Conservation (phyloP, 2,888 invertebrate species). For the Tipula helvola region DNA sequence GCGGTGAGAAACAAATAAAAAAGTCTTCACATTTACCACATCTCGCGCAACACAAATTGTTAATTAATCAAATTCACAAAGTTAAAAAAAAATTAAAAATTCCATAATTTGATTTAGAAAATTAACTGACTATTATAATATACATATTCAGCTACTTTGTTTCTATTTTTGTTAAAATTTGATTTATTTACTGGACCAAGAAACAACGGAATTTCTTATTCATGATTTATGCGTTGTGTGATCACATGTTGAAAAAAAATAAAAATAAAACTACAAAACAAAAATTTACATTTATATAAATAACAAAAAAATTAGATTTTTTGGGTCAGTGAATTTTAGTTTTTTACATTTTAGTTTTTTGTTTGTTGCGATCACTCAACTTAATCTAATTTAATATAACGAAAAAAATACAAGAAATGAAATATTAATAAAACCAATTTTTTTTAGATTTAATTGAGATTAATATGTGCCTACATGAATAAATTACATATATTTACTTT, state of each 20-base stretch:
- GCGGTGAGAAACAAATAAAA: not conserved
- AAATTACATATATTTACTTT: not conserved
- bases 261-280: not conserved
- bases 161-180: not conserved
- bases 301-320: not conserved
- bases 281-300: not conserved
- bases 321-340: conserved; percentile 9
- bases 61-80: not conserved
- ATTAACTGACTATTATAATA: no score
- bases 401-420: not conserved
- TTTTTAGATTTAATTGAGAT: not conserved
- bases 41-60: not conserved
- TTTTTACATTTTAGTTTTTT: not conserved
- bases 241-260: not conserved
- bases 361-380: conserved; percentile 4
- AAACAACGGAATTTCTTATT: conserved; percentile 8
- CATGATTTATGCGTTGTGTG: not conserved
- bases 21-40: not conserved
- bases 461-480: not conserved
- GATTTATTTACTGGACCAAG: conserved; percentile 7
- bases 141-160: not conserved
- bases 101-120: not conserved
- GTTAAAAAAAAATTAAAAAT: not conserved
- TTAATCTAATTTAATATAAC: not conserved
- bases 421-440: not conserved